These are phyloP conservation scores for Alviniconcha strummeri DNA, from an alignment of 2,888 invertebrate species.

Conservation along the genomic window DNA sequence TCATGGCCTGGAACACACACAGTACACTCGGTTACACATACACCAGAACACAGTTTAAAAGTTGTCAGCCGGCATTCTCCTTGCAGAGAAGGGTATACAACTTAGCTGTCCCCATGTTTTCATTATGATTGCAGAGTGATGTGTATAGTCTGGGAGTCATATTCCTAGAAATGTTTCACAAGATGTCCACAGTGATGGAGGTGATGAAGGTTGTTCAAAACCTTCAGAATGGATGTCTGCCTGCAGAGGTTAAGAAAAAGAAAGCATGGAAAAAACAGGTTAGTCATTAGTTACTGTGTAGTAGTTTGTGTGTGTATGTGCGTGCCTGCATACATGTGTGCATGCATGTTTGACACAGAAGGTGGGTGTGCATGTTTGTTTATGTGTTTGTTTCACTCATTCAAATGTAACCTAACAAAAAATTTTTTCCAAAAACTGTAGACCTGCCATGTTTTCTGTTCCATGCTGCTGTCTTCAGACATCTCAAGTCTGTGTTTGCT, in stretches of 20 bases:
- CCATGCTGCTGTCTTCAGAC: too few relatives aligned
- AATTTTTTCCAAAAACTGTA: not conserved
- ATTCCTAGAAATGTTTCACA: slow-evolving; percentile 83
- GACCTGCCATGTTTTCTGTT: not conserved
- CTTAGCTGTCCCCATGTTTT: too few relatives aligned
- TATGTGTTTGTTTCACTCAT: too few relatives aligned
- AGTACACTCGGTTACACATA: too few relatives aligned
- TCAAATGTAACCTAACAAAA: too few relatives aligned
- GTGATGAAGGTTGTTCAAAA: slow-evolving; percentile 76
- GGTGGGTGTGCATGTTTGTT: too few relatives aligned
- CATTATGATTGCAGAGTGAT: slow-evolving; percentile 78
- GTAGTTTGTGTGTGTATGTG: not conserved
- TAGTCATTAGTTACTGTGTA: slow-evolving; percentile 51
- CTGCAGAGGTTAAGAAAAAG: not conserved
- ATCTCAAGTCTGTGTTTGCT: too few relatives aligned
- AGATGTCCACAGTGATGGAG: slow-evolving; percentile 86
- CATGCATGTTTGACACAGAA: not conserved
- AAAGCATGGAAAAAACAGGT: not conserved
- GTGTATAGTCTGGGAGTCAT: slow-evolving; percentile 89
- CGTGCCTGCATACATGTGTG: too few relatives aligned
- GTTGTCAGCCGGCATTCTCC: too few relatives aligned
- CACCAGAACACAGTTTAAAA: too few relatives aligned
- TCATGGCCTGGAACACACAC: too few relatives aligned
- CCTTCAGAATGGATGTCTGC: slow-evolving; percentile 69
- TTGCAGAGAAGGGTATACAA: too few relatives aligned